Evolutionary conservation across 2,113 vertebrate genomes (phyloP).

Genomic region (Varanus komodoensis): DNA sequence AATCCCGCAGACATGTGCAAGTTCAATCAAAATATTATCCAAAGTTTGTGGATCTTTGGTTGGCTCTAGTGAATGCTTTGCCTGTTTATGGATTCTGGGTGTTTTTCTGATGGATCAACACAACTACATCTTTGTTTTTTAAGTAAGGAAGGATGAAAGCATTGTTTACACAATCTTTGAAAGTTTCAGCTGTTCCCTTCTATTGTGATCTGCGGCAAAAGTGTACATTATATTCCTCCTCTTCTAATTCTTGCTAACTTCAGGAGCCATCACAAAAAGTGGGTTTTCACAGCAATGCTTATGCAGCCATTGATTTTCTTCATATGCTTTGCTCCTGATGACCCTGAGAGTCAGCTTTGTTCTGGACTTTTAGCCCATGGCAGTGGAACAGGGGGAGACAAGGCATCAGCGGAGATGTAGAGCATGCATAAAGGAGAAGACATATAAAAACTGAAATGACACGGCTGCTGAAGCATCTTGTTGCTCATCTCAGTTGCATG

Average conservation of each 20-base stretch:
- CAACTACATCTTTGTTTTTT: too few species aligned
- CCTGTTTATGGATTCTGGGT: too few species aligned
- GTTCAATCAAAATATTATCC: too few species aligned
- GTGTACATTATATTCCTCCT: background rate
- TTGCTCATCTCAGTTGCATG: slow-evolving; percentile 75
- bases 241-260: slow-evolving; percentile 19
- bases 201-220: background rate
- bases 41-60: too few species aligned
- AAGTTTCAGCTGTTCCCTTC: background rate
- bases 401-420: slow-evolving; percentile 67
- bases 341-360: slow-evolving; percentile 68
- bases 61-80: too few species aligned
- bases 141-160: background rate
- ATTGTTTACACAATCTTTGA: background rate
- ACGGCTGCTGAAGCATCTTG: slow-evolving; percentile 78
- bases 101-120: too few species aligned
- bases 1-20: too few species aligned
- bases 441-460: slow-evolving; percentile 80
- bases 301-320: slow-evolving; percentile 64
- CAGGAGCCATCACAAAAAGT: slow-evolving; percentile 45
- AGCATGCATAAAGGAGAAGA: slow-evolving; percentile 72
- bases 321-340: slow-evolving; percentile 62
- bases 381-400: slow-evolving; percentile 65
- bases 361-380: slow-evolving; percentile 77
- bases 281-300: slow-evolving; percentile 56